Evolutionary conservation across 2,888 invertebrate species (phyloP), one percentile per base, ranked within the genome.

Genomic region (Myathropa florea): DNA sequence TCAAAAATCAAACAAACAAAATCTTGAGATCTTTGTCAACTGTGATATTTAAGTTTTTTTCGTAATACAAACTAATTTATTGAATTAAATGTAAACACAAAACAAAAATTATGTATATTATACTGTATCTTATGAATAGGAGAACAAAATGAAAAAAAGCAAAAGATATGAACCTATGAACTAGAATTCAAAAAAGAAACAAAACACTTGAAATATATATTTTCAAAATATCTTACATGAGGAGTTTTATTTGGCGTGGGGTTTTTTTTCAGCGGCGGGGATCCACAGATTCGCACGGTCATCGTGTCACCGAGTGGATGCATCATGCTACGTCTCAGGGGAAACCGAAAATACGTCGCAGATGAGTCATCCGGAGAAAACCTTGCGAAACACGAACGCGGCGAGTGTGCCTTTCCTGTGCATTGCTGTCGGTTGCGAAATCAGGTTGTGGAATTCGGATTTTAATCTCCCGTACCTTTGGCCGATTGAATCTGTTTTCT

Each of bases 1-100:
- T 63, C 33, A 39, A 36, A 77, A 79, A 79, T 78, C 78, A 86
- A 83, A 83, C 68, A 75, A 86, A 83, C 82, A 86, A 85, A 88
- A 79, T 89, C 84, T 80, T 84, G 83, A 87, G 84, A 85, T 81
- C 83, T 88, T 87, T 88, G 82, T 88, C 90, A 89, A 90, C 92
- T 92, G 92, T 92, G 92, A 92, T 92, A 92, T 90, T 90, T 91
- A 92, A 91, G 91, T 92, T 92, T 90, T 90, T 89, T 76, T 82
- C 60, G 70, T 65, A 83, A 84, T 79, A 84, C 77, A 78, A 86
- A 86, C 70, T 87, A 71, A 87, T 87, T 87, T 87, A 87, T 87
- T 86, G 36, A 81, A 81, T 59, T 75, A 79, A 67, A 57, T 82
- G 65, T 81, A 77, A 79, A 68, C 1, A 71, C 53, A 59, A 79